Base-by-base conservation (phyloP, 2,888 invertebrate species). In the Pseudoips prasinana region DNA sequence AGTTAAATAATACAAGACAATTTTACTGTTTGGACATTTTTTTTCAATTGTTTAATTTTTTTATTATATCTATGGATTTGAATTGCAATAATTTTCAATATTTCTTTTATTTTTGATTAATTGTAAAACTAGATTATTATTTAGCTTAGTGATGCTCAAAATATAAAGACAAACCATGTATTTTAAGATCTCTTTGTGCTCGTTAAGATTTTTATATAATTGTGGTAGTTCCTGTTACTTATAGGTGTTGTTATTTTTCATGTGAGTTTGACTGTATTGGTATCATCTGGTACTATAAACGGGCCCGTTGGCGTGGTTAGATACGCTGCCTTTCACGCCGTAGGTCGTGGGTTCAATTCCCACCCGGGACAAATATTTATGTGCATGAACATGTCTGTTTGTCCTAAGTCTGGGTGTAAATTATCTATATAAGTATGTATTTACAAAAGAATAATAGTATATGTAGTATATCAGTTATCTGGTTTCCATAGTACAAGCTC, bases 71-170 rank as follows among this genome's bases (percentile, higher is more conserved):
- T 57, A 66, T 64, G 58, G 53, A 56, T 59, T 57, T 57, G 40
- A 59, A 61, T 65, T 51, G 61, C 64, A 70, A 70, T 65, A 70
- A 57, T 42, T 54, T 58, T 58, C 54, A 55, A 58, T 44, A 50
- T 55, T 52, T 58, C 19, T 49, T 60, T 56, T 47, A 20, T 48
- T 55, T 57, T 49, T 50, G 48, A 37, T 33, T 51, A 55, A 53
- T 59, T 35, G 40, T 62, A 39, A 51, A 38, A 46, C 41, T 44
- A 58, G 54, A 50, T 41, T 59, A 55, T 51, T 44, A 45, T 57
- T 42, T 60, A 68, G 60, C 62, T 63, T 64, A 58, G 64, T 60
- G 49, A 71, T 72, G 83, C 83, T 84, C 83, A 84, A 82, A 64
- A 58, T 63, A 46, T 58, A 72, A 73, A 73, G 73, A 75, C 73